phyloP scores from a whole-genome alignment of 1,140 invertebrate species.

The Drosophila kohkoa region DNA sequence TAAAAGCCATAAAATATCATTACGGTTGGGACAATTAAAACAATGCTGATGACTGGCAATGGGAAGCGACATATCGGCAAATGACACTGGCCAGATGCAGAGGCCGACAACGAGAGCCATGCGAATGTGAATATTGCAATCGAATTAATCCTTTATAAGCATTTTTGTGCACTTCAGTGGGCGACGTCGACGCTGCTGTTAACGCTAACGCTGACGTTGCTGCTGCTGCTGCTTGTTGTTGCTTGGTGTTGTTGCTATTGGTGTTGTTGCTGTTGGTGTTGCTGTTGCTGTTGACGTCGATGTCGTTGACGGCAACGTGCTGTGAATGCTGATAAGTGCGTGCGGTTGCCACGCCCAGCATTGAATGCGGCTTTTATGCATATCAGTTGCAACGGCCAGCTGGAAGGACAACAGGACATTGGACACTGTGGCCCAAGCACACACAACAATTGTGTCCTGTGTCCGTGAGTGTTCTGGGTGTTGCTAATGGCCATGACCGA shows the following conservation, averaged over 20 bases:
- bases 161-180: constrained; percentile 76
- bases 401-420: constrained; percentile 9
- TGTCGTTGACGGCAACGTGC: constrained; percentile 46
- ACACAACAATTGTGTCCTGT: constrained; percentile 36
- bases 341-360: constrained; percentile 52
- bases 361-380: constrained; percentile 48
- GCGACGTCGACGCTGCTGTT: constrained; percentile 27
- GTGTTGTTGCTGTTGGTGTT: constrained; percentile 54
- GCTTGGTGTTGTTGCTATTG: constrained; percentile 51
- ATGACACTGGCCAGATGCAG: constrained; percentile 14
- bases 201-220: constrained; percentile 1
- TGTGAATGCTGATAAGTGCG: constrained; percentile 77
- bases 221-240: not conserved
- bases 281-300: constrained; percentile 5
- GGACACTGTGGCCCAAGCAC: constrained; percentile 1
- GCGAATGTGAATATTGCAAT: constrained; percentile 69
- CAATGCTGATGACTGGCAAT: constrained; percentile 58
- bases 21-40: constrained; percentile 44
- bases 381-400: constrained; percentile 37
- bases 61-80: constrained; percentile 25
- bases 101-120: not conserved
- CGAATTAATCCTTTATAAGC: constrained; percentile 82
- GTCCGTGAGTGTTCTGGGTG: constrained; percentile 11
- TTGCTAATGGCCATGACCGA: constrained; percentile 69
- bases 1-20: constrained; percentile 51